Evolutionary conservation across 1,140 invertebrate genomes (phyloP), one percentile per base, ranked within the genome.

Genomic region (Panulirus ornatus): DNA sequence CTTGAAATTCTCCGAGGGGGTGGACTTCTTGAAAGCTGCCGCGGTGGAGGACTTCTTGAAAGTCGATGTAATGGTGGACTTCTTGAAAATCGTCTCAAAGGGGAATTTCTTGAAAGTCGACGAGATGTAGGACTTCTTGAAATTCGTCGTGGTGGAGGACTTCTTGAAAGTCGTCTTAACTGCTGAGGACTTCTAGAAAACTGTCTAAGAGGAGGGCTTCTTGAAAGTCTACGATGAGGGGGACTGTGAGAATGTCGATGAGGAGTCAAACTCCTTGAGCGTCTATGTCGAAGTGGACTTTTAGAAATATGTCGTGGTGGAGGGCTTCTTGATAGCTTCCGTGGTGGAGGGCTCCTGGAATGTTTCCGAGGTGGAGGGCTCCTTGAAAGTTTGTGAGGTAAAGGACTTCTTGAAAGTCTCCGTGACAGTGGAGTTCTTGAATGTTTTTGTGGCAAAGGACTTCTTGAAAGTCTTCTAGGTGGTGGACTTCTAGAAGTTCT

Each of bases 1-100:
- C 81, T 84, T 44, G 88, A 89, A 54, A 58, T 44, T 30, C 47
- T 30, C 14, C 88, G 51, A 6, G 79, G 88, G 22, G 70, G 66
- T 58, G 66, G 84, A 75, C 84, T 86, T 58, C 84, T 75, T 86
- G 84, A 86, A 66, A 30, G 8, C 22, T 11, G 40, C 58, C 88
- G 82, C 75, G 27, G 22, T 34, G 38, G 66, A 30, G 85, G 85
- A 70, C 85, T 89, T 51, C 88, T 82, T 27, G 58, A 73, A 22
- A 54, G 38, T 71, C 87, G 38, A 22, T 78, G 81, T n/a, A 63
- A 6, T n/a, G 30, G 54, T 0, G 78, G 87, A 82, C 63, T 82
- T 34, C 87, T 81, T 38, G 87, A 89, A 58, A 66, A 66, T 6
- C 51, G 11, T 40, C 40, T 8, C 51, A 40, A 40, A 44, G 83